A percentile compares a stretch with the other conserved stretches of the same genome.
Conservation (phyloP, 1,140 invertebrate genomes). For the Microplitis demolitor region DNA sequence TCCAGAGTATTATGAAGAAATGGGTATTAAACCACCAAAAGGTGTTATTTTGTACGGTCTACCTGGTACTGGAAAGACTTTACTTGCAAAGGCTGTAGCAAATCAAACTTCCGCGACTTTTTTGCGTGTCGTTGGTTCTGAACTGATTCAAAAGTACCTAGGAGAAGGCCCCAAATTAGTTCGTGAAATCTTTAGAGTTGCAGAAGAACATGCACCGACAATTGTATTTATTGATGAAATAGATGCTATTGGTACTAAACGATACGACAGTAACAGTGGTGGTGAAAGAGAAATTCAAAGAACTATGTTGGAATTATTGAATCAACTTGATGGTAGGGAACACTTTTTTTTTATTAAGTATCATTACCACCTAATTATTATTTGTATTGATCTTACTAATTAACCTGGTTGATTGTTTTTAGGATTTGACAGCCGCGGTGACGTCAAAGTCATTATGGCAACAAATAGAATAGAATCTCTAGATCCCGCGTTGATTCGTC, state of each 20-base stretch:
- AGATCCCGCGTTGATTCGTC: constrained; percentile 97
- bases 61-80: constrained; percentile 97
- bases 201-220: constrained; percentile 98
- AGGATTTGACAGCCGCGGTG: constrained; percentile 79
- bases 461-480: constrained; percentile 99
- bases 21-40: constrained; percentile 99
- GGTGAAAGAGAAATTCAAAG: constrained; percentile 99
- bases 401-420: background rate
- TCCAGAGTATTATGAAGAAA: constrained; percentile 99
- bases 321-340: constrained; percentile 93
- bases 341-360: constrained; percentile 56
- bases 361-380: background rate
- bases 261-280: constrained; percentile 99
- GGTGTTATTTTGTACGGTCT: constrained; percentile 99
- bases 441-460: constrained; percentile 96
- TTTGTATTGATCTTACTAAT: background rate
- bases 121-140: constrained; percentile 96
- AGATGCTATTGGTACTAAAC: constrained; percentile 98
- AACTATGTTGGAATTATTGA: constrained; percentile 99
- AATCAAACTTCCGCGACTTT: constrained; percentile 99
- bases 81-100: constrained; percentile 98
- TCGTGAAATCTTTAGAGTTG: constrained; percentile 95
- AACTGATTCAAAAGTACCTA: constrained; percentile 99
- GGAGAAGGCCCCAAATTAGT: constrained; percentile 99
- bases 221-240: constrained; percentile 99